Base-by-base conservation (phyloP, 2,113 vertebrate species). In the Dromiciops gliroides region DNA sequence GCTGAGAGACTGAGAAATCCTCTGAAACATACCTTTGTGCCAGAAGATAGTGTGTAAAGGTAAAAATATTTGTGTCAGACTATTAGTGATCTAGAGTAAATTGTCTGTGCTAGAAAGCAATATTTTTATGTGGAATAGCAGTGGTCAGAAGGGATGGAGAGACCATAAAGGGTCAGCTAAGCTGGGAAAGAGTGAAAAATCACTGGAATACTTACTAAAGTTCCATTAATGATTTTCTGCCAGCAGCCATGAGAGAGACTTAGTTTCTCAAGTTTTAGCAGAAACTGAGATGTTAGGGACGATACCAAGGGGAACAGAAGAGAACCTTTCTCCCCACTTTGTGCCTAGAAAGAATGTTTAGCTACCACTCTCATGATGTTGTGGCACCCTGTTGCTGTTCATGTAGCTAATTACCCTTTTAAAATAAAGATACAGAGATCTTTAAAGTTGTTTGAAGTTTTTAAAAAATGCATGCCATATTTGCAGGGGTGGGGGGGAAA, bases 391-490 rank as follows among this genome's bases (percentile, higher is more conserved):
- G 50, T 93, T 94, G 92, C 91, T 94, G 50, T 50, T 92, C 75
- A 97, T 90, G 50, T 52, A 91, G 48, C 75, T 88, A 95, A 95
- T 48, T 67, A 92, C 51, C 83, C n/a, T 97, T 90, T 14, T 37
- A 50, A 95, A 95, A 95, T 90, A 92, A 94, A 96, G 94, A 95
- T 89, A 31, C 56, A n/a, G 90, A 94, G 48, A 92, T 93, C 94
- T 50, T 51, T 94, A 96, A 97, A 94, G 89, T 92, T n/a, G 48
- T 94, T 5, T 96, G 95, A 96, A 8, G 50, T 96, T 94, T 96
- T 97, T 97, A 92, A 50, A 96, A 83, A 97, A 96, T 94, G 92
- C 53, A 48, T 92, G 60, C 83, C 92, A 89, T 95, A 96, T 95
- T 97, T 94, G 37, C 9, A 90, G 92, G 56, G 88, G 8, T 16